phyloP scores from a whole-genome alignment of 2,113 vertebrate genomes.

The Catagonus wagneri region DNA sequence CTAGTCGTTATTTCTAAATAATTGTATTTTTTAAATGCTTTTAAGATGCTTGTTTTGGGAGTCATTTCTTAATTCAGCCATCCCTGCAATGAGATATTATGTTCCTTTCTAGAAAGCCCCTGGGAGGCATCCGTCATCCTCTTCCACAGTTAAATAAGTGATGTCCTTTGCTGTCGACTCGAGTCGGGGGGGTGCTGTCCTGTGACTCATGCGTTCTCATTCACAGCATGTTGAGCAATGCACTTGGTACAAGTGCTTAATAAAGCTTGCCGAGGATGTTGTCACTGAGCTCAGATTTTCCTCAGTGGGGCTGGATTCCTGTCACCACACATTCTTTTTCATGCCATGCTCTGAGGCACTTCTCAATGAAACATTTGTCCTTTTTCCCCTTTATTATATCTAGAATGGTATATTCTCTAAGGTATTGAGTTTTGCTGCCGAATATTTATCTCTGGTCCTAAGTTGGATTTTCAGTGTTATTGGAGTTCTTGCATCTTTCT shows the following conservation, averaged over 20 bases:
- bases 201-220: conserved; percentile 74
- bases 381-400: not conserved
- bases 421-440: not conserved
- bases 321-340: conserved; percentile 65
- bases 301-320: conserved; percentile 70
- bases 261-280: conserved; percentile 70
- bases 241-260: conserved; percentile 44
- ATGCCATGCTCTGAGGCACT: not conserved
- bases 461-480: not conserved
- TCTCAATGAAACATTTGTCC: conserved; percentile 60
- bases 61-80: conserved; percentile 54
- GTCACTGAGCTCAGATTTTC: conserved; percentile 69
- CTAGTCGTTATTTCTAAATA: conserved; percentile 16
- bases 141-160: conserved; percentile 47
- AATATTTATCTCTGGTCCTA: not conserved
- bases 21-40: not conserved
- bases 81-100: conserved; percentile 18
- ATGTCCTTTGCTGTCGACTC: conserved; percentile 62
- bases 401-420: not conserved
- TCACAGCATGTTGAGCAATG: conserved; percentile 55
- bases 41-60: conserved; percentile 45
- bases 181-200: not conserved
- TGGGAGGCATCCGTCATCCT: conserved; percentile 63
- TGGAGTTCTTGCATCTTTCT: not conserved
- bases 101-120: conserved; percentile 63